These are phyloP conservation scores for Mnemiopsis leidyi DNA, from an alignment of 37 sponge, comb jelly and placozoan species.

Conservation along the genomic window DNA sequence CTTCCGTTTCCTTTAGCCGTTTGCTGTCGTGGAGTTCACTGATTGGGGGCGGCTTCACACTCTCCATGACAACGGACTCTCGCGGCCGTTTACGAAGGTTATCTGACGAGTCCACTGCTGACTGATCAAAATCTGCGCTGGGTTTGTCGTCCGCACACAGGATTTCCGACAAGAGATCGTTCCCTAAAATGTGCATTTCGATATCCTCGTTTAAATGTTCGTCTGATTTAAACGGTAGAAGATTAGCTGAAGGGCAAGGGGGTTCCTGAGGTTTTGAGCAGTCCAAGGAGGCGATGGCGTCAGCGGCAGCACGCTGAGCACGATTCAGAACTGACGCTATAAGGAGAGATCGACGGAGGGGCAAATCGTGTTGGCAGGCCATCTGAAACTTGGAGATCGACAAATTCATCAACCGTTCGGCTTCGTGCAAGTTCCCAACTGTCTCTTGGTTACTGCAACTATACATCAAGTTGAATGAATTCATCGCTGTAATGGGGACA, in stretches of 20 bases:
- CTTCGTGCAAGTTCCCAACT: constrained; percentile 24
- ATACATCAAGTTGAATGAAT: constrained; percentile 38
- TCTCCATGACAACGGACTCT: not conserved
- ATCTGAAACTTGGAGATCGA: constrained; percentile 29
- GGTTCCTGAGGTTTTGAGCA: not conserved
- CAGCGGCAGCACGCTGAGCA: constrained; percentile 22
- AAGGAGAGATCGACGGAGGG: constrained; percentile 42
- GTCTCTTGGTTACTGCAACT: not conserved
- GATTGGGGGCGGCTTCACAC: not conserved
- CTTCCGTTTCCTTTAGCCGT: constrained; percentile 36
- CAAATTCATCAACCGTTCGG: constrained; percentile 35
- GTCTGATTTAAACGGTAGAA: not conserved
- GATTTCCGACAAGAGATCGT: constrained; percentile 30
- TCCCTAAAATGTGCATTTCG: constrained; percentile 44
- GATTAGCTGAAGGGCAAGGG: not conserved
- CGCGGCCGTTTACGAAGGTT: constrained; percentile 24
- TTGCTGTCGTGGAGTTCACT: constrained; percentile 43
- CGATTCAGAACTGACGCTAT: constrained; percentile 41
- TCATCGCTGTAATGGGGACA: constrained; percentile 31
- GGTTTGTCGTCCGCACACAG: constrained; percentile 37
- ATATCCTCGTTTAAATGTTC: constrained; percentile 1
- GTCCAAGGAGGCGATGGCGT: constrained; percentile 53
- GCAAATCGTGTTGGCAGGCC: constrained; percentile 43
- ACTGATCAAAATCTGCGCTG: not conserved
- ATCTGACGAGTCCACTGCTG: not conserved